Percentiles rank a stretch among this genome's conserved stretches.
Evolutionary conservation across 2,113 vertebrate genomes (phyloP).

Genomic region (Proteles cristata): DNA sequence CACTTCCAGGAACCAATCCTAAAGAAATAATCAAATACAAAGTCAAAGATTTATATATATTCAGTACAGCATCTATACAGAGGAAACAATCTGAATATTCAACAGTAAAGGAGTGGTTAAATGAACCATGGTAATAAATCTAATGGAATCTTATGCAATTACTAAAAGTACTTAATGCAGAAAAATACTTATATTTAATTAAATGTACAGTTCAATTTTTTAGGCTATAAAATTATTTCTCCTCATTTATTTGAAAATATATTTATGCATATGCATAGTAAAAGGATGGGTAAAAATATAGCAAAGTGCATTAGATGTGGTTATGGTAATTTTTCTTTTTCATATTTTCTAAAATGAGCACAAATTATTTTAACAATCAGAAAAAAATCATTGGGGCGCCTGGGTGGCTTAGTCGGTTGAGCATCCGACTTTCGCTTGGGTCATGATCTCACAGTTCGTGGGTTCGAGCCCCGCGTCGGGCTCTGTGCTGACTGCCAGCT

Average conservation of each 20-base stretch:
- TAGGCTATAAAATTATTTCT: slow-evolving; percentile 27
- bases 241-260: slow-evolving; percentile 1
- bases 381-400: background rate
- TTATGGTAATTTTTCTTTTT: slow-evolving; percentile 29
- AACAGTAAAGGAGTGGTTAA: background rate
- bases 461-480: no score
- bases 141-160: background rate
- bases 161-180: slow-evolving; percentile 32
- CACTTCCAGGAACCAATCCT: slow-evolving; percentile 5
- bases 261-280: background rate
- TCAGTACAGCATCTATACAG: background rate
- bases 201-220: slow-evolving; percentile 31
- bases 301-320: background rate
- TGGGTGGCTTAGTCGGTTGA: no score
- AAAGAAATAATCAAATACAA: slow-evolving; percentile 2
- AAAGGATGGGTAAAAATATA: background rate
- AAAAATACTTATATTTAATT: slow-evolving; percentile 35
- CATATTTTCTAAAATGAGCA: slow-evolving; percentile 7
- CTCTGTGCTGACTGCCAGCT: no score
- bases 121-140: background rate
- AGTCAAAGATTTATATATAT: slow-evolving; percentile 27
- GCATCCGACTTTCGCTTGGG: no score
- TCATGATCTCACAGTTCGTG: no score
- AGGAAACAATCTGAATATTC: slow-evolving; percentile 12
- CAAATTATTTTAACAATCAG: slow-evolving; percentile 17